Conservation (phyloP, 2,888 invertebrate genomes). For the Calliphora vomitoria region DNA sequence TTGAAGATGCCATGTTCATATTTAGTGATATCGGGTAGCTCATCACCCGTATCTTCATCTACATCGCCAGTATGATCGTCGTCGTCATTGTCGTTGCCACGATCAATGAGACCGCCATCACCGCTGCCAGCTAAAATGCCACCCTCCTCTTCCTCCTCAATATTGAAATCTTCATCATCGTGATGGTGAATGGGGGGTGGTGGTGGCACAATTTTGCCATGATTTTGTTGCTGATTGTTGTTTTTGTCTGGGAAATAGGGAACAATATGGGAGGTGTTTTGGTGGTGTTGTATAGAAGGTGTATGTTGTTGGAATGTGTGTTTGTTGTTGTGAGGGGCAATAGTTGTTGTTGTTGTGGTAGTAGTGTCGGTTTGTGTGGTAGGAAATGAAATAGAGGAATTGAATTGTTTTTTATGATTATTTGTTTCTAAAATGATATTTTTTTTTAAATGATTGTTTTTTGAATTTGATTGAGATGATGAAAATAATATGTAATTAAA, state of each 20-base stretch:
- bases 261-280: conserved; percentile 70
- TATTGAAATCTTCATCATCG: conserved; percentile 76
- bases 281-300: conserved; percentile 62
- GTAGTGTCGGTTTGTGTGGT: conserved; percentile 71
- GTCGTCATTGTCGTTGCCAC: conserved; percentile 68
- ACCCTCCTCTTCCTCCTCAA: conserved; percentile 78
- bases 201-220: conserved; percentile 56
- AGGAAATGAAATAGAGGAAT: conserved; percentile 74
- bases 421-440: conserved; percentile 68
- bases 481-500: conserved; percentile 47
- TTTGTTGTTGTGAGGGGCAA: conserved; percentile 51
- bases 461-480: conserved; percentile 71
- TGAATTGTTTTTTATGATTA: conserved; percentile 75
- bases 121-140: conserved; percentile 76
- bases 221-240: conserved; percentile 65
- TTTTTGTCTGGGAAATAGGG: conserved; percentile 69
- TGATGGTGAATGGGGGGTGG: conserved; percentile 48
- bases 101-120: conserved; percentile 77
- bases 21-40: conserved; percentile 65
- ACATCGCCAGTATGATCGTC: conserved; percentile 76
- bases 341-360: conserved; percentile 40
- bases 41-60: conserved; percentile 66
- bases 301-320: conserved; percentile 55
- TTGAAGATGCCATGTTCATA: conserved; percentile 67
- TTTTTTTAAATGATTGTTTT: conserved; percentile 63